phyloP scores from a whole-genome alignment of 2,888 invertebrate species.

The Ichneumoninae sp. region DNA sequence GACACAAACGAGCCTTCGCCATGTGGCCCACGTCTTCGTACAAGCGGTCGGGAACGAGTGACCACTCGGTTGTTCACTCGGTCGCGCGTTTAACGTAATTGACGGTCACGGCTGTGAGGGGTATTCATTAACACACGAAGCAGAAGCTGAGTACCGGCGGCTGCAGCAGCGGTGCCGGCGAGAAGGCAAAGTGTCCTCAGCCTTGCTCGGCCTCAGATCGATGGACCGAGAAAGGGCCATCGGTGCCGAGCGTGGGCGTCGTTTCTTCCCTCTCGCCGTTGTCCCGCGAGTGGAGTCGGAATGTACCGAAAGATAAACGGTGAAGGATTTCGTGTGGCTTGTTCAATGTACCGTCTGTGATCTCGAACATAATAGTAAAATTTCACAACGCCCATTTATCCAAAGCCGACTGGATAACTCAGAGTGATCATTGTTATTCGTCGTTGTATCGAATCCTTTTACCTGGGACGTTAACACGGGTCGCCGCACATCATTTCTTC shows the following conservation, averaged over 20 bases:
- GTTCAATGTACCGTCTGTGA: constrained; percentile 24
- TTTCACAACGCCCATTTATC: constrained; percentile 25
- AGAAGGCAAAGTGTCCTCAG: constrained; percentile 39
- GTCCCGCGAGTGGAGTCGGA: constrained; percentile 15
- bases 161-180: background rate
- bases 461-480: constrained; percentile 5
- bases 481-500: constrained; percentile 35
- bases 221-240: constrained; percentile 51
- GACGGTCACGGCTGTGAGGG: constrained; percentile 71
- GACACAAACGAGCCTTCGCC: constrained; percentile 54
- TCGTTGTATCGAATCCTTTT: background rate
- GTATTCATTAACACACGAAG: constrained; percentile 74
- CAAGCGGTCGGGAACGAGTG: constrained; percentile 50
- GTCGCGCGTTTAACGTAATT: constrained; percentile 72
- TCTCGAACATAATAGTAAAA: constrained; percentile 26
- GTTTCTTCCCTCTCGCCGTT: constrained; percentile 19
- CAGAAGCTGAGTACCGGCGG: constrained; percentile 40
- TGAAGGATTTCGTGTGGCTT: constrained; percentile 20
- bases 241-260: constrained; percentile 30
- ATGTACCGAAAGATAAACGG: constrained; percentile 10
- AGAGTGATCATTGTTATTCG: constrained; percentile 47
- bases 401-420: constrained; percentile 19
- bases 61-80: constrained; percentile 65
- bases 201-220: constrained; percentile 43
- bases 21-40: constrained; percentile 66